Conservation (phyloP, 2,888 invertebrate species). For the Griposia aprilina region DNA sequence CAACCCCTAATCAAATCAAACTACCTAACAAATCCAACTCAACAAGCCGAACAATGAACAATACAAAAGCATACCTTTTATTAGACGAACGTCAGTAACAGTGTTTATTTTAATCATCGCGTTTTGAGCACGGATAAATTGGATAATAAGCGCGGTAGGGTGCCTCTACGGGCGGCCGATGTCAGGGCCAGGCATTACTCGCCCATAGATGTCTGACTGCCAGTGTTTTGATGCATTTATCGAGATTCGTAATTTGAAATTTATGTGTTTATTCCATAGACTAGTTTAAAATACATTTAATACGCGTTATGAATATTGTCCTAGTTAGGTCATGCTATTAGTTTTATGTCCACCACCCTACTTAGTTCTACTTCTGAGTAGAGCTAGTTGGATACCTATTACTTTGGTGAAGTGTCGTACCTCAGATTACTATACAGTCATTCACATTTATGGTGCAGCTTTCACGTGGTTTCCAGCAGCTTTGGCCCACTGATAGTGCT, state of each 20-base stretch:
- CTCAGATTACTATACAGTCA: too few species aligned
- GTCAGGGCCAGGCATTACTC: constrained; percentile 76
- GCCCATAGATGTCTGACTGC: constrained; percentile 63
- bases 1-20: constrained; percentile 40
- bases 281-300: background rate
- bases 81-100: constrained; percentile 73
- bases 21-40: constrained; percentile 37
- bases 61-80: constrained; percentile 57
- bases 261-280: background rate
- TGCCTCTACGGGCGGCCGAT: constrained; percentile 71
- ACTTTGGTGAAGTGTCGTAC: too few species aligned
- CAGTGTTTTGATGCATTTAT: constrained; percentile 58
- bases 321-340: too few species aligned
- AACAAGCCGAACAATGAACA: constrained; percentile 57
- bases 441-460: too few species aligned
- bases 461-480: too few species aligned
- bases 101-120: constrained; percentile 70
- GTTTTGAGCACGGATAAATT: constrained; percentile 76
- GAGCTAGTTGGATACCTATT: too few species aligned
- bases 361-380: too few species aligned
- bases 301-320: too few species aligned
- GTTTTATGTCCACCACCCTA: too few species aligned
- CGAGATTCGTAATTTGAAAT: constrained; percentile 38
- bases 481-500: too few species aligned
- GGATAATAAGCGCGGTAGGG: constrained; percentile 81